Evolutionary conservation across 2,113 vertebrate genomes (phyloP), one percentile per base, ranked within the genome.

Genomic region (Rhinogobius similis): DNA sequence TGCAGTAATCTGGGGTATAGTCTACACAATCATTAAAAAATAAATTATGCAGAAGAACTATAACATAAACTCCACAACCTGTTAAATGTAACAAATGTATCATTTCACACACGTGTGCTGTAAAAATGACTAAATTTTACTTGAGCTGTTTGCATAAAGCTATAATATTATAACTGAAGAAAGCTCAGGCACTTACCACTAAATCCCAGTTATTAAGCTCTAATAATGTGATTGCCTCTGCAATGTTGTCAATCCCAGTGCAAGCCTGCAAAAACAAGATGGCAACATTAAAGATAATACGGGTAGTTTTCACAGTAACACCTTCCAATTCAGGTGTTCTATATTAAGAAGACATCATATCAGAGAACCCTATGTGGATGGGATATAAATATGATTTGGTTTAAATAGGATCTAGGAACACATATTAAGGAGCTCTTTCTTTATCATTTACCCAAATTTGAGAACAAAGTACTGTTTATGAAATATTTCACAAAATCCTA

Each of bases 191-290:
- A 97, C 97, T 97, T 95, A 99, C 98, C 96, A 99, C 95, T 94
- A 99, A 94, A 92, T 99, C 97, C 97, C 98, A 99, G 92, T 99
- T 99, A 94, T 99, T 99, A 89, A 97, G 96, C 90, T 99, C 98
- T 88, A 99, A 95, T 87, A 99, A 91, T 48, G 97, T 96, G 92
- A 99, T 99, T 90, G 98, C 98, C 92, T 99, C 98, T 84, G 98
- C 98, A 82, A 99, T 99, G 92, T 99, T 98, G 94, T 99, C 98
- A 90, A 99, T 99, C 87, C 98, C 98, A 82, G 98, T 99, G 93
- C 98, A 99, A 39, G 97, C 97, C 98, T 99, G 68, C 67, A 87
- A 87, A 85, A 48, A 77, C 24, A 65, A 43, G 61, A 78, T 58
- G 61, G 12, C 46, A 29, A 75, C 13, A 36, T 44, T 23, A 65